Evolutionary conservation across 30 jellyfish, hydroid and myxozoan genomes (phyloP).

Genomic region (Aurelia aurita): DNA sequence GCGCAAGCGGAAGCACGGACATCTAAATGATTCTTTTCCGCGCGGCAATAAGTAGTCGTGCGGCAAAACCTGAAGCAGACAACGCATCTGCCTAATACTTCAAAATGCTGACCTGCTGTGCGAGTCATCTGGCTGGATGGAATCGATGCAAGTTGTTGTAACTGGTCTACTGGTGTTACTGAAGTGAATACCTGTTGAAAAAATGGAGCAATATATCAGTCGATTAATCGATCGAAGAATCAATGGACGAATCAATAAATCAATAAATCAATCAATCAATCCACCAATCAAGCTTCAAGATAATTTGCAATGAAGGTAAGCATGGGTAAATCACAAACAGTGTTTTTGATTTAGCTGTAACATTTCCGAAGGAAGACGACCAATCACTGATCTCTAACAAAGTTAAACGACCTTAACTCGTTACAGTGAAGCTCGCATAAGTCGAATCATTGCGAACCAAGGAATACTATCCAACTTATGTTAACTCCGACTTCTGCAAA

Average conservation of each 20-base stretch:
- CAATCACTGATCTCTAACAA: too few species aligned
- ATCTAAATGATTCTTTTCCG: constrained; percentile 95
- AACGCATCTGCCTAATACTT: constrained; percentile 95
- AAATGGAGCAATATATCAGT: not conserved
- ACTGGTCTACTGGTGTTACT: constrained; percentile 50
- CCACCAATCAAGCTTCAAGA: too few species aligned
- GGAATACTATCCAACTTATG: too few species aligned
- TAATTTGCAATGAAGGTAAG: too few species aligned
- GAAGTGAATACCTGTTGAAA: constrained; percentile 37
- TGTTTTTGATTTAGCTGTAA: not conserved
- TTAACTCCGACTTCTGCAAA: too few species aligned
- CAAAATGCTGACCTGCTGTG: constrained; percentile 95
- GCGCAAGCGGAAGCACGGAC: constrained; percentile 96
- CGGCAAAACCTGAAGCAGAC: constrained; percentile 98
- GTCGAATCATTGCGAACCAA: too few species aligned
- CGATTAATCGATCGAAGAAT: too few species aligned
- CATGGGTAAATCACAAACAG: not conserved
- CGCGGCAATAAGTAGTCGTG: constrained; percentile 98
- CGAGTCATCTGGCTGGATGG: constrained; percentile 64
- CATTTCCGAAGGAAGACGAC: too few species aligned
- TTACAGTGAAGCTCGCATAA: too few species aligned
- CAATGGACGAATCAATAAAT: too few species aligned
- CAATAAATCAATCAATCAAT: too few species aligned
- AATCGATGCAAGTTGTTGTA: constrained; percentile 34
- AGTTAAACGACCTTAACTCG: too few species aligned